Percentiles rank a stretch among this genome's conserved stretches.
These are phyloP conservation scores for Caenorhabditis latens DNA, from an alignment of 1,140 invertebrate species.

Conservation along the genomic window DNA sequence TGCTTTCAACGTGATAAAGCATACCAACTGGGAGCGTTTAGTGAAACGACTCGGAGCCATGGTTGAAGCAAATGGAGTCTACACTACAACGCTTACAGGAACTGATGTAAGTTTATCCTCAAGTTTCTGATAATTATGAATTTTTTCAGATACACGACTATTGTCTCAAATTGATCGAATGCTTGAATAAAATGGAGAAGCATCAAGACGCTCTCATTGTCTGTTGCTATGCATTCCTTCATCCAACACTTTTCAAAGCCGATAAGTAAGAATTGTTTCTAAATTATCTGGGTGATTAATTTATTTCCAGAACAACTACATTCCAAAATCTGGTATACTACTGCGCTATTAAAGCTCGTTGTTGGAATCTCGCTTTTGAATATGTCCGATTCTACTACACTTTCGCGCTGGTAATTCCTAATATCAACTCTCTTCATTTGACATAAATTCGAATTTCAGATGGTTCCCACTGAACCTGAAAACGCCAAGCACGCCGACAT, in stretches of 20 bases:
- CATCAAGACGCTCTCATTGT: slow-evolving; percentile 71
- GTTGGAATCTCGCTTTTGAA: slow-evolving; percentile 73
- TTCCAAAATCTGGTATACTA: slow-evolving; percentile 74
- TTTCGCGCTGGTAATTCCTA: slow-evolving; percentile 9
- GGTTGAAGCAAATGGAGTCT: slow-evolving; percentile 30
- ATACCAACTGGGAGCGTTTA: slow-evolving; percentile 61
- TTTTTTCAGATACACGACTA: slow-evolving; percentile 73
- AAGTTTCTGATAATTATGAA: background rate
- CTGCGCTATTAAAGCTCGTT: slow-evolving; percentile 71
- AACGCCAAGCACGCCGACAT: background rate
- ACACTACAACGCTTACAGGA: background rate
- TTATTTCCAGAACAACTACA: slow-evolving; percentile 66
- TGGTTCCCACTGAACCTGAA: background rate
- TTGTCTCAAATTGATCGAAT: slow-evolving; percentile 73
- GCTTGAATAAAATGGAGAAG: slow-evolving; percentile 63
- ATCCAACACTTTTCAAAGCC: slow-evolving; percentile 71
- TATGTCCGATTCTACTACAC: slow-evolving; percentile 71
- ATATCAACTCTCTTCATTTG: background rate
- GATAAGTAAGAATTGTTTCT: slow-evolving; percentile 60
- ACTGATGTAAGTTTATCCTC: background rate
- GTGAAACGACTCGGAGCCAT: slow-evolving; percentile 61
- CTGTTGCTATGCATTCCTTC: slow-evolving; percentile 75
- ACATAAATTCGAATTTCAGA: background rate
- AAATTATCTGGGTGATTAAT: background rate
- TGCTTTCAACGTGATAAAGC: slow-evolving; percentile 48